Conservation (phyloP, 92 coral and sea anemone genomes). For the Nematostella vectensis region DNA sequence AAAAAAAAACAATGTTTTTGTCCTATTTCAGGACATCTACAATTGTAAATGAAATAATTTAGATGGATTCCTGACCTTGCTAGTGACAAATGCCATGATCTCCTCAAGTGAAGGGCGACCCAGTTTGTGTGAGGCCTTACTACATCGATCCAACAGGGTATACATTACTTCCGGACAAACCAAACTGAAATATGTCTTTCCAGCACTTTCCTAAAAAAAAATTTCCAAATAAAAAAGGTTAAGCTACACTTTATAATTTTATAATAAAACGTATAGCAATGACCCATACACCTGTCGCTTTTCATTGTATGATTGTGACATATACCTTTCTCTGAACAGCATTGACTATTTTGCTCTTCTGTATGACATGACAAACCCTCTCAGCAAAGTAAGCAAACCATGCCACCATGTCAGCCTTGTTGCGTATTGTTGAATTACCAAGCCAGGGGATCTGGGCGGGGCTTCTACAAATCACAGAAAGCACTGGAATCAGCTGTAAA, state of each 20-base stretch:
- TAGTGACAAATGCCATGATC: neutral
- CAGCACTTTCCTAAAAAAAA: neutral
- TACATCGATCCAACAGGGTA: constrained; percentile 10
- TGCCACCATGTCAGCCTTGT: constrained; percentile 6
- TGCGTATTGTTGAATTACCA: constrained; percentile 7
- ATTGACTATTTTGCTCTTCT: constrained; percentile 4
- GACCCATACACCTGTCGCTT: no score
- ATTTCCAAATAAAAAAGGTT: no score
- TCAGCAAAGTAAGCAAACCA: constrained; percentile 20
- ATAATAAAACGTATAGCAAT: no score
- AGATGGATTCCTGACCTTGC: constrained; percentile 10
- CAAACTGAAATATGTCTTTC: neutral
- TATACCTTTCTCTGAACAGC: no score
- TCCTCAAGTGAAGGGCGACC: constrained; percentile 6
- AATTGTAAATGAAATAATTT: no score
- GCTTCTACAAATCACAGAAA: neutral
- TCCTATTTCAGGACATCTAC: no score
- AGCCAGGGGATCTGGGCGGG: neutral
- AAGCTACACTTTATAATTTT: no score
- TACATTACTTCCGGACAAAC: constrained; percentile 13
- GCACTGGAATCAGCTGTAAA: no score
- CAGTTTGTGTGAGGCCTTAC: neutral
- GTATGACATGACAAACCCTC: constrained; percentile 1
- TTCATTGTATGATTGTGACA: no score
- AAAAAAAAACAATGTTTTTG: no score